Percentiles rank a stretch among this genome's conserved stretches.
Evolutionary conservation across 2,888 invertebrate genomes (phyloP).

Genomic region (Amblyjoppa proteus): DNA sequence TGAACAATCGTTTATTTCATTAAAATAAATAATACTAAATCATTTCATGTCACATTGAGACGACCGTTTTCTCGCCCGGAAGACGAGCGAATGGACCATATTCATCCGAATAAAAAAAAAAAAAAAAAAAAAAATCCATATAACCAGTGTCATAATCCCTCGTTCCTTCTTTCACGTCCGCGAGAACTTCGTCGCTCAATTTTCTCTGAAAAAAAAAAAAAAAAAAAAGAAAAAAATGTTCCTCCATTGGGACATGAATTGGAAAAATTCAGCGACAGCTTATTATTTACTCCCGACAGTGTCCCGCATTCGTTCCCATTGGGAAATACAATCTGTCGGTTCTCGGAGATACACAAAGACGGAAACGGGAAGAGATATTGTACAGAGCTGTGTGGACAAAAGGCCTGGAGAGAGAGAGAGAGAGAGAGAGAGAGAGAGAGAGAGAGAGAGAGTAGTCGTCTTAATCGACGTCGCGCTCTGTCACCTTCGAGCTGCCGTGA

Average conservation of each 20-base stretch:
- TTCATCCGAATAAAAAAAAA: no score
- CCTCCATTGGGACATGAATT: not conserved
- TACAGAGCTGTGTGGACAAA: not conserved
- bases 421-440: slow-evolving; percentile 5
- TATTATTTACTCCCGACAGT: slow-evolving; percentile 20
- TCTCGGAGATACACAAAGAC: slow-evolving; percentile 10
- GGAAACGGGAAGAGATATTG: slow-evolving; percentile 10
- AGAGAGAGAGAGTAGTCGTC: slow-evolving; percentile 29
- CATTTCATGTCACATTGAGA: no score
- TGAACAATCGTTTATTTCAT: no score
- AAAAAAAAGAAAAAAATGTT: slow-evolving; percentile 6
- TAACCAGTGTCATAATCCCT: no score
- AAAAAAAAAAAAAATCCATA: no score
- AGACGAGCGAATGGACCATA: no score
- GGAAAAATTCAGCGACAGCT: slow-evolving; percentile 4
- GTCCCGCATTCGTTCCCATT: slow-evolving; percentile 13
- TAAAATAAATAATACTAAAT: no score
- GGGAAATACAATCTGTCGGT: slow-evolving; percentile 42
- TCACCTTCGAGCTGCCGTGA: slow-evolving; percentile 55
- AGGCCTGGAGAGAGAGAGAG: not conserved
- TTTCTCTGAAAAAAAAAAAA: not conserved
- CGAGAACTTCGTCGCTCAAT: not conserved
- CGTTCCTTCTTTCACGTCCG: no score
- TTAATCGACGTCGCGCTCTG: slow-evolving; percentile 60
- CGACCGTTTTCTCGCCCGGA: no score